These are phyloP conservation scores for Nicator chloris DNA, from an alignment of 2,113 vertebrate species.

Conservation along the genomic window DNA sequence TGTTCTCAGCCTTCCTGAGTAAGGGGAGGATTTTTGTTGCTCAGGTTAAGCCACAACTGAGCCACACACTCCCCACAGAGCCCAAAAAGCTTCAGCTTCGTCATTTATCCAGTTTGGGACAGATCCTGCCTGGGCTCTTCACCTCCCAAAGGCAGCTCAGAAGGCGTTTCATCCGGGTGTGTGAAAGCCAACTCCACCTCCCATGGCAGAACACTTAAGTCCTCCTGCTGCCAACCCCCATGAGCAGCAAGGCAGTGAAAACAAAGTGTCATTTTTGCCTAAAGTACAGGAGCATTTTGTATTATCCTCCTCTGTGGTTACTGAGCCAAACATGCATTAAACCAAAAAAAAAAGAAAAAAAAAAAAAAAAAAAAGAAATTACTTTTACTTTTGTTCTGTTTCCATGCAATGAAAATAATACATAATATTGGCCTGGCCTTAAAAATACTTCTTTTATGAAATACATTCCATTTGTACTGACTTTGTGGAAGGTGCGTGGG, in stretches of 20 bases:
- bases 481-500: conserved; percentile 47
- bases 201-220: background rate
- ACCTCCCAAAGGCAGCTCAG: background rate
- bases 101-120: background rate
- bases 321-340: background rate
- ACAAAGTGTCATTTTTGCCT: conserved; percentile 17
- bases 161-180: background rate
- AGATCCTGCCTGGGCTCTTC: background rate
- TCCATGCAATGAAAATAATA: conserved; percentile 47
- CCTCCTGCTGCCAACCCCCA: background rate
- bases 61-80: accelerated
- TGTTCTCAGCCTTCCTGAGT: background rate
- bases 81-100: background rate
- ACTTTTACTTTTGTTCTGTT: conserved; percentile 1
- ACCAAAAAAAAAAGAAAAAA: background rate
- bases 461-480: conserved; percentile 46
- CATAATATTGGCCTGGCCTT: conserved; percentile 33
- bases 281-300: background rate
- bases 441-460: conserved; percentile 42
- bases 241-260: conserved; percentile 12
- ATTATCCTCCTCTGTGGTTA: conserved; percentile 10
- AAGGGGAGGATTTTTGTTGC: background rate
- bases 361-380: background rate
- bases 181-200: background rate
- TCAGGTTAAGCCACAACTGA: background rate